Evolutionary conservation across 2,113 vertebrate species (phyloP).

Genomic region (Alces alces): DNA sequence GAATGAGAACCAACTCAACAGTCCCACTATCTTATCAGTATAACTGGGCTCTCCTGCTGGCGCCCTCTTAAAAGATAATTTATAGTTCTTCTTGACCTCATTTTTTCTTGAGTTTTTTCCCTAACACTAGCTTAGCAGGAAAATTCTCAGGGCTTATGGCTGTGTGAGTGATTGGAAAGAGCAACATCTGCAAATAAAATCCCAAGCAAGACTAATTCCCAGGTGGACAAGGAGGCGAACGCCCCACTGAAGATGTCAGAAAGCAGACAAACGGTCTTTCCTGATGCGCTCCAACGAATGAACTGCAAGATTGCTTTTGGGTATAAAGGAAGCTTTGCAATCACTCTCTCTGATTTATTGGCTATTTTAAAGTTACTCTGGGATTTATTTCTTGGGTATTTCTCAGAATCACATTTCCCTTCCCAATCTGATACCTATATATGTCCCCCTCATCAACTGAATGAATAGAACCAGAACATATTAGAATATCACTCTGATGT

Average conservation of each 20-base stretch:
- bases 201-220: conserved; percentile 9
- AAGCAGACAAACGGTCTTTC: not conserved
- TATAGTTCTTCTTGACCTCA: conserved; percentile 56
- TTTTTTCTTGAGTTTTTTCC: conserved; percentile 65
- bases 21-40: conserved; percentile 65
- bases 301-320: not conserved
- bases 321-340: not conserved
- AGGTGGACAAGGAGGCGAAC: not conserved
- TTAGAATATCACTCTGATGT: conserved; percentile 41
- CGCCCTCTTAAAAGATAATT: conserved; percentile 41
- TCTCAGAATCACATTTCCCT: conserved; percentile 55
- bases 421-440: conserved; percentile 51
- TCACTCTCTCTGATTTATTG: not conserved
- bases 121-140: conserved; percentile 66
- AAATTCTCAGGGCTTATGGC: conserved; percentile 61
- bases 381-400: conserved; percentile 62
- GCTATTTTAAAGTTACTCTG: conserved; percentile 30
- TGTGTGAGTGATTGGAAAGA: conserved; percentile 37
- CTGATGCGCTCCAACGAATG: not conserved
- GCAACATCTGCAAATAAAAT: conserved; percentile 35
- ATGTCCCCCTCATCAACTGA: not conserved
- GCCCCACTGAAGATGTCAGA: not conserved
- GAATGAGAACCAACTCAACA: conserved; percentile 62
- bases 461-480: conserved; percentile 37
- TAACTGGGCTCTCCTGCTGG: conserved; percentile 55